phyloP scores from a whole-genome alignment of 2,888 invertebrate species.

The Polydrusus cervinus region DNA sequence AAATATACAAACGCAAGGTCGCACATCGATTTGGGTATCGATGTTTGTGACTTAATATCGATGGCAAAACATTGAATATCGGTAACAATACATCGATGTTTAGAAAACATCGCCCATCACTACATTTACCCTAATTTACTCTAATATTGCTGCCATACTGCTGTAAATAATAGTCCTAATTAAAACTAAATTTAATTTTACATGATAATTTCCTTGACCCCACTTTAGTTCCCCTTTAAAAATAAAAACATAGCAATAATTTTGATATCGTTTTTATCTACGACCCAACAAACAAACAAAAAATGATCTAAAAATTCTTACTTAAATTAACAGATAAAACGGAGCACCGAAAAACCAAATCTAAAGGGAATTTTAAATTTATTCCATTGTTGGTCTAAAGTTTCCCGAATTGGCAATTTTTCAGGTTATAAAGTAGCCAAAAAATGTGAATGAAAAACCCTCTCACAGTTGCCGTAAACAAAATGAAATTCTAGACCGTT shows the following conservation, averaged over 20 bases:
- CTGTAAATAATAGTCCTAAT: no score
- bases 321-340: slow-evolving; percentile 8
- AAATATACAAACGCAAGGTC: no score
- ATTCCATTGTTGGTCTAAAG: slow-evolving; percentile 22
- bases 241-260: slow-evolving; percentile 7
- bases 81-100: no score
- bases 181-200: no score
- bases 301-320: neutral
- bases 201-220: no score
- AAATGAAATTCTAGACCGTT: slow-evolving; percentile 58
- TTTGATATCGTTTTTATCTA: slow-evolving; percentile 2
- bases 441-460: slow-evolving; percentile 18
- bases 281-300: neutral
- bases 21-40: no score
- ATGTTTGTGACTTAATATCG: no score
- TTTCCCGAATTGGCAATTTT: slow-evolving; percentile 28
- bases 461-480: slow-evolving; percentile 54
- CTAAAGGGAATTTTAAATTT: slow-evolving; percentile 14
- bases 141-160: no score
- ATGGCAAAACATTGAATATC: no score
- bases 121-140: no score
- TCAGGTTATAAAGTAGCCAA: slow-evolving; percentile 18
- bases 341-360: slow-evolving; percentile 10
- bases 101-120: no score
- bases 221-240: neutral